These are phyloP conservation scores for Dipodomys merriami DNA, from an alignment of 2,113 vertebrate genomes.

Conservation along the genomic window DNA sequence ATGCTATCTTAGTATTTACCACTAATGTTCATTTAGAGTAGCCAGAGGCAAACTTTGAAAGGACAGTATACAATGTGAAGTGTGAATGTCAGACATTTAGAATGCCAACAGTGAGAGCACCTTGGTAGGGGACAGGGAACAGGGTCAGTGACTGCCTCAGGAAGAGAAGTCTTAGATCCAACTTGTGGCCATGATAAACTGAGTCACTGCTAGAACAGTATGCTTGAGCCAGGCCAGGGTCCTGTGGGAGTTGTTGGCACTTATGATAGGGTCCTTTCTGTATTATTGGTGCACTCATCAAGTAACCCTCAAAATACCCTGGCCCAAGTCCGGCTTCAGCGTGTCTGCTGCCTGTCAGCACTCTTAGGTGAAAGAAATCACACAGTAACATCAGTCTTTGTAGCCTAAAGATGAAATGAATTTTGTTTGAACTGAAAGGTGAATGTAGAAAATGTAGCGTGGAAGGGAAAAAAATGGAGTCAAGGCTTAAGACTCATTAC, in stretches of 20 bases:
- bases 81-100: not conserved
- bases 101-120: not conserved
- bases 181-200: conserved; percentile 28
- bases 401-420: not conserved
- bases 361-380: not conserved
- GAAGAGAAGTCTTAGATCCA: conserved; percentile 60
- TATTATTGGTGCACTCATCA: conserved; percentile 37
- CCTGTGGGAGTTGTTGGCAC: conserved; percentile 33
- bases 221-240: not conserved
- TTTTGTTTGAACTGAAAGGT: not conserved
- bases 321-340: not conserved
- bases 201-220: conserved; percentile 56
- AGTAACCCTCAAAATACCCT: conserved; percentile 61
- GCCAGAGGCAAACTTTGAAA: not conserved
- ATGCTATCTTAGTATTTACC: not conserved
- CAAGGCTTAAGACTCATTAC: not conserved
- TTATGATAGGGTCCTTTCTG: conserved; percentile 4
- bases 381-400: not conserved
- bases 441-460: not conserved
- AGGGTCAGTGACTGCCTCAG: conserved; percentile 48
- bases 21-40: not conserved
- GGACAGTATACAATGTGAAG: not conserved
- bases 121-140: conserved; percentile 1
- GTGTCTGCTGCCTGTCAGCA: not conserved
- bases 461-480: not conserved